A percentile compares a stretch with the other conserved stretches of the same genome.
These are phyloP conservation scores for Arrhamphus sclerolepis DNA, from an alignment of 2,797 vertebrate species.

Conservation along the genomic window DNA sequence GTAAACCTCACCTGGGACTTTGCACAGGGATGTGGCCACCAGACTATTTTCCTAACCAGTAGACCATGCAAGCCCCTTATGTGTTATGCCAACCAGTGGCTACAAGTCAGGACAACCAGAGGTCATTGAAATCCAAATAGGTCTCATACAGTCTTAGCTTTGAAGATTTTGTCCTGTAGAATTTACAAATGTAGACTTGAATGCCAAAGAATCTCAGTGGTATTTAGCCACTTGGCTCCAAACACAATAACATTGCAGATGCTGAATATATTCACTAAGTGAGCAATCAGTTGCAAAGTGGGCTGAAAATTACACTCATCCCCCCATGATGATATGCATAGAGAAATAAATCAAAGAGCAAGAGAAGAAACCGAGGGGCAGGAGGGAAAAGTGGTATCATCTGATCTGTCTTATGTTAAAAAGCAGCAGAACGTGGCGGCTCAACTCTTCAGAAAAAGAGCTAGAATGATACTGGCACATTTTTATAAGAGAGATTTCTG, in stretches of 20 bases:
- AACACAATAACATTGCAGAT: slow-evolving; percentile 73
- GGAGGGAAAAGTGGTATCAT: slow-evolving; percentile 69
- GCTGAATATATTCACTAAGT: slow-evolving; percentile 79
- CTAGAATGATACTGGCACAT: slow-evolving; percentile 71
- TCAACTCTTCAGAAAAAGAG: slow-evolving; percentile 72
- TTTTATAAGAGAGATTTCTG: slow-evolving; percentile 81
- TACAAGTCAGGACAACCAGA: slow-evolving; percentile 52
- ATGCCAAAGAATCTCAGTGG: slow-evolving; percentile 57
- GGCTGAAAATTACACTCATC: slow-evolving; percentile 75
- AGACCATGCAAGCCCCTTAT: slow-evolving; percentile 64
- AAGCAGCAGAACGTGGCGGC: slow-evolving; percentile 73
- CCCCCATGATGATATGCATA: slow-evolving; percentile 74
- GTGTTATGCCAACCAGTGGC: slow-evolving; percentile 45
- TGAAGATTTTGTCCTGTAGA: slow-evolving; percentile 35
- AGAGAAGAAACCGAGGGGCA: slow-evolving; percentile 58
- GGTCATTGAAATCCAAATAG: slow-evolving; percentile 55
- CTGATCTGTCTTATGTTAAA: slow-evolving; percentile 78
- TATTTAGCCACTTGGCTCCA: slow-evolving; percentile 66
- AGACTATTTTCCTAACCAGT: slow-evolving; percentile 75
- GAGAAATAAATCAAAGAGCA: slow-evolving; percentile 76
- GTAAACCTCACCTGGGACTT: slow-evolving; percentile 65
- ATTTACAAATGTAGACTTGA: slow-evolving; percentile 69
- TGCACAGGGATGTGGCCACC: slow-evolving; percentile 47
- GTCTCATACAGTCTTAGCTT: slow-evolving; percentile 27
- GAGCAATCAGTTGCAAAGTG: slow-evolving; percentile 80